These are phyloP conservation scores for Lumbricus terrestris DNA, from an alignment of 2,888 invertebrate genomes.

Conservation along the genomic window DNA sequence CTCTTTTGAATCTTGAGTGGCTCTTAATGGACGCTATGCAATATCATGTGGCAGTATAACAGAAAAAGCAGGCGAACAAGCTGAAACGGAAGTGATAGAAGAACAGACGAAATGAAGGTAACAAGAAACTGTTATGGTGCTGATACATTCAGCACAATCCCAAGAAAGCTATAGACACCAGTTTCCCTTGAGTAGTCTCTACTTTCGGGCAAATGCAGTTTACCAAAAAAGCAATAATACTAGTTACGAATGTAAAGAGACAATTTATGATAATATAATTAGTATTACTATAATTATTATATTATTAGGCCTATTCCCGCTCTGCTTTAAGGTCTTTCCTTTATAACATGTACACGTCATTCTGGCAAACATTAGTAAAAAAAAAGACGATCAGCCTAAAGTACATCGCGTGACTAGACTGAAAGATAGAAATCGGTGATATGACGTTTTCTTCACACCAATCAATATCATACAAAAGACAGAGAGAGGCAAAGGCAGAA, in stretches of 20 bases:
- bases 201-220: too few species aligned
- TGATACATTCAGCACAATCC: too few species aligned
- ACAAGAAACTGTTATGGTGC: too few species aligned
- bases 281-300: neutral
- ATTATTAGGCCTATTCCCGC: too few species aligned
- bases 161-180: too few species aligned
- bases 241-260: too few species aligned
- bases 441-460: neutral
- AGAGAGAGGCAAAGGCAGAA: neutral
- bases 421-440: neutral
- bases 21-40: neutral
- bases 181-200: too few species aligned
- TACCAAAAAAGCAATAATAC: too few species aligned
- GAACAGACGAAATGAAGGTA: too few species aligned
- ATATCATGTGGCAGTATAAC: too few species aligned
- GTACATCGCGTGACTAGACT: neutral
- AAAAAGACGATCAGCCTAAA: neutral
- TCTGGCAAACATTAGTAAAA: neutral
- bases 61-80: too few species aligned
- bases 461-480: neutral
- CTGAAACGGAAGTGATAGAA: too few species aligned
- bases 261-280: neutral
- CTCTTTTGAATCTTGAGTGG: neutral
- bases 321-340: neutral
- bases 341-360: neutral